Percentiles rank a stretch among this genome's conserved stretches.
Evolutionary conservation across 2,113 vertebrate genomes (phyloP).

Genomic region (Sebastes schlegelii): DNA sequence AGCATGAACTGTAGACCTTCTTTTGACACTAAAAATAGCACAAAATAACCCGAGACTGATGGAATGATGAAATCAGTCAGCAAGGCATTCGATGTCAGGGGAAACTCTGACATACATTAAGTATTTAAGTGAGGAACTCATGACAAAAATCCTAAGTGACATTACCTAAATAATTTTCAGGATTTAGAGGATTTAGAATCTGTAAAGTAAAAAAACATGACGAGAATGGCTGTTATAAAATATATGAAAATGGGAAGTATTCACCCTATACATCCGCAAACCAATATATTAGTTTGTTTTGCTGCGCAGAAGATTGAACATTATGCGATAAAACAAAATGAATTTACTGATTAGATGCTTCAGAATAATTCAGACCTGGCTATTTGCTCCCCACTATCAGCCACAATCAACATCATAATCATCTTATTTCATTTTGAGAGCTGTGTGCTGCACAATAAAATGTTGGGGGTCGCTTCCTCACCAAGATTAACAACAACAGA

Average conservation of each 20-base stretch:
- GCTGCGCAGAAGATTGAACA: conserved; percentile 15
- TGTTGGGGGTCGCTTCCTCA: conserved; percentile 50
- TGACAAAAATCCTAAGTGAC: not conserved
- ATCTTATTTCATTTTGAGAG: conserved; percentile 70
- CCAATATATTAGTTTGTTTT: conserved; percentile 45
- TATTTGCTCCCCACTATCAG: conserved; percentile 57
- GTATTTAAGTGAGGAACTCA: not conserved
- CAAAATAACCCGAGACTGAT: conserved; percentile 2
- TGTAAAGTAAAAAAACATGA: not conserved
- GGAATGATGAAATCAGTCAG: conserved; percentile 22
- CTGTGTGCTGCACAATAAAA: conserved; percentile 59
- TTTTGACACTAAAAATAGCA: conserved; percentile 26
- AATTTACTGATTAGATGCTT: conserved; percentile 61
- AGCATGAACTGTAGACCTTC: conserved; percentile 19
- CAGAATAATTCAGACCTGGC: conserved; percentile 55
- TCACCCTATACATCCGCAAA: conserved; percentile 20
- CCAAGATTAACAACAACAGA: conserved; percentile 69
- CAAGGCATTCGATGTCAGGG: not conserved
- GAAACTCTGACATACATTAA: not conserved
- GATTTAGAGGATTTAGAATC: not conserved
- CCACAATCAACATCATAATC: conserved; percentile 59
- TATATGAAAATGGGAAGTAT: not conserved
- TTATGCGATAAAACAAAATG: conserved; percentile 53
- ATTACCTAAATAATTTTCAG: not conserved
- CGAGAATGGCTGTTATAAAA: not conserved